phyloP scores from a whole-genome alignment of 2,888 invertebrate genomes.

The Tipula vernalis region DNA sequence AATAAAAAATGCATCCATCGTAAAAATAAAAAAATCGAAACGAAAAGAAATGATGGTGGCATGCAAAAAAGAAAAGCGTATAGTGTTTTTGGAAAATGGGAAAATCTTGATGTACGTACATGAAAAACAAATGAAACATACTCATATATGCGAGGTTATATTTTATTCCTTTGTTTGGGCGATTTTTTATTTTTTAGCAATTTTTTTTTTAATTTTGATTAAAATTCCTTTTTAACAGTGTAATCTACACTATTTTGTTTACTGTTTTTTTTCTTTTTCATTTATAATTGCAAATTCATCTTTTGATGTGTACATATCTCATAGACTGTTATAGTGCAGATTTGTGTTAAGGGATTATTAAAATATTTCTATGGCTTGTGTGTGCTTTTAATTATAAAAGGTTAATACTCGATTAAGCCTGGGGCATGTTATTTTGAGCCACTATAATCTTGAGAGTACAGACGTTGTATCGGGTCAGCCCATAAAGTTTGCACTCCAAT shows the following conservation, averaged over 20 bases:
- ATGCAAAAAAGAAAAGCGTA: not conserved
- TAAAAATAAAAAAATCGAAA: not conserved
- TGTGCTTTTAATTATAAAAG: too few species aligned
- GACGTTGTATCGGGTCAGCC: too few species aligned
- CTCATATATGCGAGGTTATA: not conserved
- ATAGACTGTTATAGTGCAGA: too few species aligned
- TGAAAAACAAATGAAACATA: not conserved
- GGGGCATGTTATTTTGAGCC: too few species aligned
- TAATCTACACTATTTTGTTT: not conserved
- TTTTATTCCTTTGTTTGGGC: not conserved
- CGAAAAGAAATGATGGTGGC: not conserved
- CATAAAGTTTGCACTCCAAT: too few species aligned
- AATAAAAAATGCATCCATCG: not conserved
- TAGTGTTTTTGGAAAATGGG: not conserved
- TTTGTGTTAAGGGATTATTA: too few species aligned
- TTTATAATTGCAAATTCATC: not conserved
- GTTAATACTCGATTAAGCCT: too few species aligned
- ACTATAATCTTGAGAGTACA: too few species aligned
- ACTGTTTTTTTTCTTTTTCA: not conserved
- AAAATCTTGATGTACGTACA: not conserved
- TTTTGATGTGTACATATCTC: not conserved
- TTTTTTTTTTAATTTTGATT: not conserved
- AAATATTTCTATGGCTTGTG: too few species aligned
- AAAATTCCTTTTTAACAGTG: not conserved
- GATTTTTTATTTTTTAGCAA: not conserved